Evolutionary conservation across 2,888 invertebrate species (phyloP).

Genomic region (Orthonevra nobilis): DNA sequence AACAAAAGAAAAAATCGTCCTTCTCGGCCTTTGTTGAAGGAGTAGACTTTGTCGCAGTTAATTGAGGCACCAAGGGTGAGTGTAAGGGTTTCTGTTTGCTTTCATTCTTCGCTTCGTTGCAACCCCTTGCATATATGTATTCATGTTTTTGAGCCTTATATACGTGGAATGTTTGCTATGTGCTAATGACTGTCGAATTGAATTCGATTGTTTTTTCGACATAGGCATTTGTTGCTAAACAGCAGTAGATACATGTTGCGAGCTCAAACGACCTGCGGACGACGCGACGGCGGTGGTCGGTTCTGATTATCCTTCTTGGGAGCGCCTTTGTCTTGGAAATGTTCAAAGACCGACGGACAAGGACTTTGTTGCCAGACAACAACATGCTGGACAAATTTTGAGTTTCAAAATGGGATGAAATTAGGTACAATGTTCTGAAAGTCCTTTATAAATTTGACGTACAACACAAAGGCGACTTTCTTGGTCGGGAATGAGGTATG

Average conservation of each 20-base stretch:
- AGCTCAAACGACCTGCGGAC: no score
- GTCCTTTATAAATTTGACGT: no score
- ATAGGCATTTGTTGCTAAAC: constrained; percentile 24
- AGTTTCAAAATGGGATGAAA: constrained; percentile 25
- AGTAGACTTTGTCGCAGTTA: constrained; percentile 2
- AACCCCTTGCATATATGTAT: not conserved
- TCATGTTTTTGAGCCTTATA: no score
- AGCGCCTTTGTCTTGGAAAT: constrained; percentile 26
- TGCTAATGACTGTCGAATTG: constrained; percentile 23
- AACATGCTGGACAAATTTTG: constrained; percentile 14
- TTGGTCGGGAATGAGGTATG: no score
- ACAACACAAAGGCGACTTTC: constrained; percentile 25
- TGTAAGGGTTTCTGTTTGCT: not conserved
- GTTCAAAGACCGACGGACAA: constrained; percentile 29
- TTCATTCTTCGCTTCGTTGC: not conserved
- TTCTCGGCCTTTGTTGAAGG: not conserved
- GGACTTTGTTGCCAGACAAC: constrained; percentile 62
- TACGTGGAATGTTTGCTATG: constrained; percentile 1
- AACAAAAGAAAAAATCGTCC: constrained; percentile 21
- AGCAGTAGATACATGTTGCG: constrained; percentile 57
- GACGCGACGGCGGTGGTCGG: constrained; percentile 3
- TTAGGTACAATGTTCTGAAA: constrained; percentile 37
- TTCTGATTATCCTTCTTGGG: constrained; percentile 28
- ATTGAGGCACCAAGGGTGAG: no score
- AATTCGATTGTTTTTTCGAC: constrained; percentile 4